Conservation (phyloP, 2,113 vertebrate genomes). For the Coturnix japonica region DNA sequence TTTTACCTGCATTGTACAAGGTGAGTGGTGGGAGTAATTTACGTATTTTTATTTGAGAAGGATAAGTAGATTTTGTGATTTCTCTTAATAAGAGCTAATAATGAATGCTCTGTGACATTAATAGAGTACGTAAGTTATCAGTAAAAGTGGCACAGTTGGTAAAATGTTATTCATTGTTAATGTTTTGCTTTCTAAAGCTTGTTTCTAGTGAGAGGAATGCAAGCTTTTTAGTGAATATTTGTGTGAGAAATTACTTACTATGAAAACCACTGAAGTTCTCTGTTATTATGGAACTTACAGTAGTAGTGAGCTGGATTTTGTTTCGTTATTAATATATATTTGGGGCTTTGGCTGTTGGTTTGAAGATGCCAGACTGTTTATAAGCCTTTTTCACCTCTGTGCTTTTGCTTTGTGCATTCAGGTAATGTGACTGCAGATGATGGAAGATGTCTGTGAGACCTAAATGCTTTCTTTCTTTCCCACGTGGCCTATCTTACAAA, state of each 20-base stretch:
- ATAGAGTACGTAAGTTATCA: neutral
- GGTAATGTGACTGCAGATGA: neutral
- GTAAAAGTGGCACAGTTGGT: neutral
- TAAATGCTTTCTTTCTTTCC: neutral
- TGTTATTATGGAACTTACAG: neutral
- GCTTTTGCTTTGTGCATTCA: neutral
- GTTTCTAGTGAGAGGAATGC: neutral
- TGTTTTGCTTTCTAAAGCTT: constrained; percentile 1
- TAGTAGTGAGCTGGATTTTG: neutral
- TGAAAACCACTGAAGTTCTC: neutral
- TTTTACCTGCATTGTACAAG: constrained; percentile 40
- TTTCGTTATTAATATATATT: neutral
- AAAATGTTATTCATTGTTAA: constrained; percentile 6
- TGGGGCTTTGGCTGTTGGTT: neutral
- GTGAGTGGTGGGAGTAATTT: constrained; percentile 12
- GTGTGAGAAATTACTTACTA: neutral
- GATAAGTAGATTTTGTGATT: constrained; percentile 26
- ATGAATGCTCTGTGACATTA: neutral
- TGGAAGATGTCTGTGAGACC: neutral
- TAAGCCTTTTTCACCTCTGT: neutral
- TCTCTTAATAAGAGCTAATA: constrained; percentile 20
- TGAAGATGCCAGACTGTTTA: neutral
- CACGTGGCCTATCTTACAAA: neutral
- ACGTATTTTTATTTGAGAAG: constrained; percentile 20
- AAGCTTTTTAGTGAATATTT: neutral